These are phyloP conservation scores for Ichneumon xanthorius DNA, from an alignment of 2,888 invertebrate species.

Conservation along the genomic window DNA sequence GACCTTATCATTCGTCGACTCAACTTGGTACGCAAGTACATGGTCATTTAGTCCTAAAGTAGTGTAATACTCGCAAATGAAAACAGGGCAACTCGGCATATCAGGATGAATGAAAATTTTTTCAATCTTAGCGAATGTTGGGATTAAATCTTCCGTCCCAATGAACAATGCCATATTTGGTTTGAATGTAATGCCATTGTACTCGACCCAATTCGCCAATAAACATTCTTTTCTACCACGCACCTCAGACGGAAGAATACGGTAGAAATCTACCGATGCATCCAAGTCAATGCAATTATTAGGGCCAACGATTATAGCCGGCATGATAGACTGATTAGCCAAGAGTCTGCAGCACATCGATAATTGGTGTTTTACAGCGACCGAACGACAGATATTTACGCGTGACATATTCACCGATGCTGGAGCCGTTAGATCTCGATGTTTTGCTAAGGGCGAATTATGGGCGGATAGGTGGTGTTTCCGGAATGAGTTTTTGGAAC, in stretches of 20 bases:
- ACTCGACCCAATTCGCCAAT: constrained; percentile 36
- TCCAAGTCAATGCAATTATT: not conserved
- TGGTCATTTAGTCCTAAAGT: constrained; percentile 34
- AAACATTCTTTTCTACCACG: constrained; percentile 26
- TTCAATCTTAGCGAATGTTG: constrained; percentile 14
- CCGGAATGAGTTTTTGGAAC: constrained; percentile 30
- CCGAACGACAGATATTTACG: constrained; percentile 42
- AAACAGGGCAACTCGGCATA: not conserved
- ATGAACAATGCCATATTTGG: constrained; percentile 39
- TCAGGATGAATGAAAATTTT: not conserved
- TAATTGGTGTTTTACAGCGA: constrained; percentile 39
- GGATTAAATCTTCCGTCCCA: constrained; percentile 24
- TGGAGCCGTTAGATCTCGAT: constrained; percentile 42
- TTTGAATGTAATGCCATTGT: constrained; percentile 34
- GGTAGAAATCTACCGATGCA: constrained; percentile 40
- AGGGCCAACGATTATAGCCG: constrained; percentile 30
- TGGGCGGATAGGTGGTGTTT: constrained; percentile 30
- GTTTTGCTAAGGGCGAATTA: constrained; percentile 35
- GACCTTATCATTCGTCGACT: not conserved
- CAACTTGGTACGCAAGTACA: constrained; percentile 37
- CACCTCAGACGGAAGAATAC: constrained; percentile 26
- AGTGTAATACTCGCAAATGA: constrained; percentile 1
- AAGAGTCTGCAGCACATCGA: constrained; percentile 34
- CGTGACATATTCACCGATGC: constrained; percentile 46
- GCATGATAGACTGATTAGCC: constrained; percentile 29